phyloP scores from a whole-genome alignment of 2,888 invertebrate genomes.

The Synanthedon tipuliformis region DNA sequence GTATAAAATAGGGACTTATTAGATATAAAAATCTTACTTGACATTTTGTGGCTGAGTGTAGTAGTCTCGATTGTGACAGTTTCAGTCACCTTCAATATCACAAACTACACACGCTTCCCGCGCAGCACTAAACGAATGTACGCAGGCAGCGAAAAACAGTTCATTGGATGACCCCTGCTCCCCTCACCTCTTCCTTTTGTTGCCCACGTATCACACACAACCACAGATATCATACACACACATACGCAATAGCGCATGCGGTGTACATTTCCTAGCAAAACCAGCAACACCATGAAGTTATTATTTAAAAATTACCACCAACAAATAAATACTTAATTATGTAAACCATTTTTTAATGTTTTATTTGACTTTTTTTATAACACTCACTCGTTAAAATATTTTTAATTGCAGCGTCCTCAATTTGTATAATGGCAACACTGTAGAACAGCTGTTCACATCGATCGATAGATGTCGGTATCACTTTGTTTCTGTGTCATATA shows the following conservation, averaged over 20 bases:
- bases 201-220: constrained; percentile 19
- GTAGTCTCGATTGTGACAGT: constrained; percentile 54
- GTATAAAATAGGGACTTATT: too few relatives aligned
- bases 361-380: too few relatives aligned
- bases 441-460: constrained; percentile 48
- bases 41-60: constrained; percentile 62
- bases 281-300: too few relatives aligned
- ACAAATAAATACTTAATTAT: too few relatives aligned
- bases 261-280: too few relatives aligned
- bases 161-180: constrained; percentile 1
- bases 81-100: constrained; percentile 52
- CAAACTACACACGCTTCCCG: constrained; percentile 59
- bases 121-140: constrained; percentile 52
- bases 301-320: too few relatives aligned
- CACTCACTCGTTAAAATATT: too few relatives aligned
- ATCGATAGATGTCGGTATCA: constrained; percentile 70
- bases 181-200: constrained; percentile 27
- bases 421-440: constrained; percentile 33
- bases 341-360: too few relatives aligned
- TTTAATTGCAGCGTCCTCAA: too few relatives aligned
- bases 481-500: constrained; percentile 58
- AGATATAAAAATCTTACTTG: constrained; percentile 39
- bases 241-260: constrained; percentile 5
- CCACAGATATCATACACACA: constrained; percentile 11
- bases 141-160: constrained; percentile 19